Evolutionary conservation across 1,140 invertebrate species (phyloP), one percentile per base, ranked within the genome.

Genomic region (Semibalanus balanoides): DNA sequence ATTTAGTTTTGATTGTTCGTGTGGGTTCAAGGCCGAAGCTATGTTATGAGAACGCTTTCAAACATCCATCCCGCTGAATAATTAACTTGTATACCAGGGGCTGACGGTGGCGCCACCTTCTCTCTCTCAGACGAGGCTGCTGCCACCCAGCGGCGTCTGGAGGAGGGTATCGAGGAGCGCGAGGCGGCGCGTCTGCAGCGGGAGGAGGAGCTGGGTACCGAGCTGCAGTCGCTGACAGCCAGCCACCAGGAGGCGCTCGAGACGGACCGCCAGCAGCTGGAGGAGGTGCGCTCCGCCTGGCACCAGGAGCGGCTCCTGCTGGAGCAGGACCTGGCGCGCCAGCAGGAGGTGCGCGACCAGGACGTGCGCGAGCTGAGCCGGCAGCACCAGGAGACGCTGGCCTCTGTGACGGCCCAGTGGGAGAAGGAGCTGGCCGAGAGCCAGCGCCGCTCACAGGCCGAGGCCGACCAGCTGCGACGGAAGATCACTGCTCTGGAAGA

Each of bases 251-350:
- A 14, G 14, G 51, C 3, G 51, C 51, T 64, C 14, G 51, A 64
- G 11, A 19, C 14, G 7, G 11, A 1, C 14, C 9, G 22, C 1
- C 51, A 64, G 51, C 9, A 64, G 22, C 51, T 64, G 51, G 51
- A 14, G 14, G 51, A 64, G 51, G 51, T 64, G 51, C 51, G 51
- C 22, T 14, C 11, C 11, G 51, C 51, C 51, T 64, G 51, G 51
- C 51, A 64, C 51, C 51, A 64, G 51, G 51, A 64, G 51, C 51
- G 51, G 7, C 51, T 89, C 0, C 82, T 92, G 25, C 85, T 90
- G 71, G 89, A 89, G 77, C 86, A 88, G 30, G 87, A 89, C 71
- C 88, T 88, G 17, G 74, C 78, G n/a, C 83, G 88, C 28, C 81
- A 85, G 43, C 81, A 85, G 0, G 85, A 85, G 25, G 86, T 86